These are phyloP conservation scores for Tachycineta bicolor DNA, from an alignment of 2,113 vertebrate genomes.

Conservation along the genomic window DNA sequence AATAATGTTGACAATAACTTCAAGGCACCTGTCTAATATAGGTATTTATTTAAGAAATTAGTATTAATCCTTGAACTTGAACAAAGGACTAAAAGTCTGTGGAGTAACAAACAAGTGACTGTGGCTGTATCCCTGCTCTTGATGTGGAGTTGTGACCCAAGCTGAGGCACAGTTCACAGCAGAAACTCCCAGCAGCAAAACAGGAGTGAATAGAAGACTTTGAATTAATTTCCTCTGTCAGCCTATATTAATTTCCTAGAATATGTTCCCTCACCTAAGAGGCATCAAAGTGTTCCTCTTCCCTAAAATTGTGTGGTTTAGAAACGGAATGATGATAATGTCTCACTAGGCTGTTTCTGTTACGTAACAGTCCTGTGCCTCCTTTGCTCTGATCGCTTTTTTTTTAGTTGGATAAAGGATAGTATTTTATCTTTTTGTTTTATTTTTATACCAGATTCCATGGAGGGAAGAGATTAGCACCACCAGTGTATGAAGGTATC, in stretches of 20 bases:
- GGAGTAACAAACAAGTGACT: background rate
- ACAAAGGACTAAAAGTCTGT: background rate
- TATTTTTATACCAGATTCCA: background rate
- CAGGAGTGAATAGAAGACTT: background rate
- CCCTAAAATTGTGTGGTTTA: background rate
- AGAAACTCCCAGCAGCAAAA: background rate
- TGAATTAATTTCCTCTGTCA: background rate
- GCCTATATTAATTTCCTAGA: background rate
- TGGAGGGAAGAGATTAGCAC: background rate
- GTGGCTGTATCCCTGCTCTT: background rate
- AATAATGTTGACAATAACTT: background rate
- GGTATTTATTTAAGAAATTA: background rate
- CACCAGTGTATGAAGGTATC: background rate
- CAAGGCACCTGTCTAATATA: background rate
- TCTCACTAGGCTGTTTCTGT: background rate
- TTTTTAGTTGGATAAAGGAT: background rate
- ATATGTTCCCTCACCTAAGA: background rate
- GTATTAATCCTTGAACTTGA: background rate
- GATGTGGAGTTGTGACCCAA: background rate
- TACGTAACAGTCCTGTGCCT: background rate
- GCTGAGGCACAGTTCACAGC: background rate
- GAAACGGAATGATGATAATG: rapidly evolving
- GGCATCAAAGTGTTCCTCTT: background rate
- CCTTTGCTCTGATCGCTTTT: background rate
- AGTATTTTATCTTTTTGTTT: background rate